A percentile compares a stretch with the other conserved stretches of the same genome.
These are phyloP conservation scores for Heliconius hewitsoni DNA, from an alignment of 1,140 invertebrate species.

Conservation along the genomic window DNA sequence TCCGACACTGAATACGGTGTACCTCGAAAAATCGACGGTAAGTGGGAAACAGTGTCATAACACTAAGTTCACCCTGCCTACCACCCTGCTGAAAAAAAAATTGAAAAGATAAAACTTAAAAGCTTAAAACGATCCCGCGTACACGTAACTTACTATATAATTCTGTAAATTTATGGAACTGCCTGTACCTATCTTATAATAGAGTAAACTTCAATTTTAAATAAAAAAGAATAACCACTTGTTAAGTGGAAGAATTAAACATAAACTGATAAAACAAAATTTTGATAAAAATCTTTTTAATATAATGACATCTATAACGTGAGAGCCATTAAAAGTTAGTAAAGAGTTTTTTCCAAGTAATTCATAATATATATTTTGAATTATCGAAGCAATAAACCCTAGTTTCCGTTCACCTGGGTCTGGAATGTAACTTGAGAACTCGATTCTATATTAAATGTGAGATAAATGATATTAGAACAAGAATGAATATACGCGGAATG, in stretches of 20 bases:
- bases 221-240: not conserved
- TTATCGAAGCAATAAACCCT: conserved; percentile 11
- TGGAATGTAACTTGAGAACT: not conserved
- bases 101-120: too few species aligned
- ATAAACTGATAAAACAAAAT: not conserved
- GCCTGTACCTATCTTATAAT: too few species aligned
- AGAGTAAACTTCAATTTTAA: too few species aligned
- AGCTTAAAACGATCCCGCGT: too few species aligned
- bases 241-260: not conserved
- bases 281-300: not conserved
- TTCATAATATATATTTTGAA: not conserved
- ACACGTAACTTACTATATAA: too few species aligned
- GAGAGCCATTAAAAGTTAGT: not conserved
- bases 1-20: too few species aligned
- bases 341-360: not conserved
- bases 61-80: too few species aligned
- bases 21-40: too few species aligned
- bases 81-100: too few species aligned
- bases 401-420: conserved; percentile 1
- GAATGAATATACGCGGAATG: not conserved
- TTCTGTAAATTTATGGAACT: too few species aligned
- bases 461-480: conserved; percentile 1
- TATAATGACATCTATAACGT: not conserved
- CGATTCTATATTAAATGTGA: not conserved
- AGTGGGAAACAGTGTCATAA: too few species aligned